A percentile compares a stretch with the other conserved stretches of the same genome.
Evolutionary conservation across 1,140 invertebrate genomes (phyloP).

Genomic region (Chrysopa pallens): DNA sequence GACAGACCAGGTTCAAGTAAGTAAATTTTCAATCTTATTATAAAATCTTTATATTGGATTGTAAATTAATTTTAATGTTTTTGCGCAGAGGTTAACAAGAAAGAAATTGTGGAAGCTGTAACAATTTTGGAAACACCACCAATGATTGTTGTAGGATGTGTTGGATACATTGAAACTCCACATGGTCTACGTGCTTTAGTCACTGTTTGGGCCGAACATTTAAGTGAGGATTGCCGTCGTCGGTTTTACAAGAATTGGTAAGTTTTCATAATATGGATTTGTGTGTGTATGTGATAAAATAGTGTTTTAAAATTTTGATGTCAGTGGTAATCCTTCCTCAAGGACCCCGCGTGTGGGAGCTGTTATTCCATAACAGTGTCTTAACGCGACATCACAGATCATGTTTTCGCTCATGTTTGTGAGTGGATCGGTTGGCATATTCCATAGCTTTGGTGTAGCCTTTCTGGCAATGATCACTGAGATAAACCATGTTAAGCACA

Average conservation of each 20-base stretch:
- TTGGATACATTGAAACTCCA: slow-evolving; percentile 98
- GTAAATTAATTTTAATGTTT: slow-evolving; percentile 4
- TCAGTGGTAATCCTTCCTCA: slow-evolving; percentile 15
- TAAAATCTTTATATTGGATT: no score
- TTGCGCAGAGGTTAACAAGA: slow-evolving; percentile 91
- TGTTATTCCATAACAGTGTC: slow-evolving; percentile 15
- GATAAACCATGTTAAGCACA: slow-evolving; percentile 56
- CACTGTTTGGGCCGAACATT: slow-evolving; percentile 96
- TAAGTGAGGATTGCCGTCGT: slow-evolving; percentile 93
- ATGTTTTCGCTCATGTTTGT: slow-evolving; percentile 25
- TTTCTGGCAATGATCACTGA: slow-evolving; percentile 39
- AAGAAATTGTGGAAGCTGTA: slow-evolving; percentile 98
- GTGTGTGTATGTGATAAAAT: slow-evolving; percentile 1
- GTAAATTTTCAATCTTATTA: slow-evolving; percentile 29
- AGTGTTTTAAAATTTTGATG: background rate
- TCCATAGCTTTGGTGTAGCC: slow-evolving; percentile 47
- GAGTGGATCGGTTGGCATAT: slow-evolving; percentile 40
- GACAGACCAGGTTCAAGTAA: slow-evolving; percentile 98
- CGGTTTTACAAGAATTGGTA: slow-evolving; percentile 99
- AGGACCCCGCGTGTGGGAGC: slow-evolving; percentile 17
- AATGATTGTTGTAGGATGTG: slow-evolving; percentile 92
- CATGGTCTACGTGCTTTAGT: slow-evolving; percentile 86
- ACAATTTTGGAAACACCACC: slow-evolving; percentile 97
- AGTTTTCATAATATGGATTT: slow-evolving; percentile 16
- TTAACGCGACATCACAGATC: slow-evolving; percentile 35